Conservation (phyloP, 2,113 vertebrate species). For the Phalacrocorax aristotelis region DNA sequence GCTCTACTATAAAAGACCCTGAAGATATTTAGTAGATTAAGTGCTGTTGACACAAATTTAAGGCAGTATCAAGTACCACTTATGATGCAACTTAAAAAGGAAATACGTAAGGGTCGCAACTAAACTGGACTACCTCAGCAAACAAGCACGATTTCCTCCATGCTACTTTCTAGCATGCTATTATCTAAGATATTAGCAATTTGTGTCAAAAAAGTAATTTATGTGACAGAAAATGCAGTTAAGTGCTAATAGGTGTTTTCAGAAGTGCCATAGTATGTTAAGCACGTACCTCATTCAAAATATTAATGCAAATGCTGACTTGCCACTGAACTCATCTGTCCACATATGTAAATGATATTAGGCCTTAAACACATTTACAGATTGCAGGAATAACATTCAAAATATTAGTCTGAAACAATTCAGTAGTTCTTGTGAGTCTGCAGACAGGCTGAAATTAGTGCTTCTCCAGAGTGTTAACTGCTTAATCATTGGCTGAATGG, state of each 20-base stretch:
- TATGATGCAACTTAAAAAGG: not conserved
- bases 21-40: not conserved
- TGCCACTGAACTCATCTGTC: not conserved
- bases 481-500: not conserved
- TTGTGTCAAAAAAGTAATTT: not conserved
- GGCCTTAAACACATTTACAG: not conserved
- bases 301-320: not conserved
- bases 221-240: not conserved
- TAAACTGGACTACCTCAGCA: not conserved
- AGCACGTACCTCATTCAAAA: not conserved
- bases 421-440: not conserved
- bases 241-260: not conserved
- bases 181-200: not conserved
- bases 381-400: not conserved
- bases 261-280: not conserved
- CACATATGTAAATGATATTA: not conserved
- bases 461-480: not conserved
- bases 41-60: not conserved
- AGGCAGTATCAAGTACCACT: not conserved
- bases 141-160: rapidly evolving
- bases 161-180: not conserved
- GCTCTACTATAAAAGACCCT: not conserved
- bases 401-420: not conserved
- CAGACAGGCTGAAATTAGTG: not conserved
- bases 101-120: not conserved